These are phyloP conservation scores for Polypedilum vanderplanki DNA, from an alignment of 1,140 invertebrate species.

Conservation along the genomic window DNA sequence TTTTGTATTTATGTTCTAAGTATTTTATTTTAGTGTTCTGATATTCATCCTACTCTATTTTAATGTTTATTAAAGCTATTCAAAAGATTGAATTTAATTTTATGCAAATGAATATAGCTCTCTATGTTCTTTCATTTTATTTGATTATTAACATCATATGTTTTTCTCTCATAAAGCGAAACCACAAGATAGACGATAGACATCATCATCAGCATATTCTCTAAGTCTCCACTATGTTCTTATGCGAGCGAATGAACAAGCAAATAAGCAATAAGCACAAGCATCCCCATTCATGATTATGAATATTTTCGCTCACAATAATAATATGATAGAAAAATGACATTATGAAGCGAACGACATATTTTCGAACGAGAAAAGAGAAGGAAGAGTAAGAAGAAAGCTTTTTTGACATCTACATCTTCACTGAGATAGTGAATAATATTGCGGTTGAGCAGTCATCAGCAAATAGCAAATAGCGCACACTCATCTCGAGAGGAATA, in stretches of 20 bases:
- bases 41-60: too few species aligned
- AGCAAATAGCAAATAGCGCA: neutral
- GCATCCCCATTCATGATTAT: neutral
- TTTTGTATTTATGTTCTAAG: too few species aligned
- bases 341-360: slow-evolving; percentile 4
- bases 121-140: too few species aligned
- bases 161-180: neutral
- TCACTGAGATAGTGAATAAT: neutral
- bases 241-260: neutral
- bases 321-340: neutral
- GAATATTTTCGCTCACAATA: neutral
- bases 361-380: neutral
- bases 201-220: slow-evolving; percentile 6
- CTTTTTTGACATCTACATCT: neutral
- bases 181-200: slow-evolving; percentile 7
- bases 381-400: too few species aligned
- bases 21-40: too few species aligned
- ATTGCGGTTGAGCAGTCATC: slow-evolving; percentile 1
- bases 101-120: too few species aligned
- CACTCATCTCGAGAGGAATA: neutral
- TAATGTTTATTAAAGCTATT: too few species aligned
- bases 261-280: neutral
- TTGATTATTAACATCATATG: neutral
- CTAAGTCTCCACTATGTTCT: neutral
- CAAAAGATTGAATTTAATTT: too few species aligned